phyloP scores from a whole-genome alignment of 2,113 vertebrate genomes.

The Micronycteris hirsuta region DNA sequence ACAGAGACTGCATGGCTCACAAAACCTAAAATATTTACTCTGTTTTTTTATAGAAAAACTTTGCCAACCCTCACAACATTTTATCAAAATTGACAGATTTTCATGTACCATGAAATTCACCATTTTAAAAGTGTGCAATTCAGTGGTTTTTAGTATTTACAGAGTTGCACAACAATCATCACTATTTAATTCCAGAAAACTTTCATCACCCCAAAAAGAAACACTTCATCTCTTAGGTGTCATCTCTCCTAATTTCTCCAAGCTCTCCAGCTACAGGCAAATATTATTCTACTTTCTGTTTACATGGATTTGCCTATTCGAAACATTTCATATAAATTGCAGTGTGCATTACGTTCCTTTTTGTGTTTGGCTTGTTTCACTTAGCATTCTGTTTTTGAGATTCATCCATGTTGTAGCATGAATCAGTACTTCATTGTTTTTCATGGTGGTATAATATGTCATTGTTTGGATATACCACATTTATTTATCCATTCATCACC shows the following conservation, averaged over 20 bases:
- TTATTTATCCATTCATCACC: constrained; percentile 19
- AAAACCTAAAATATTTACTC: background rate
- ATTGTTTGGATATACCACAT: background rate
- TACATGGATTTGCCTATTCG: background rate
- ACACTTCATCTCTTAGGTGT: background rate
- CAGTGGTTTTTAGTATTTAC: background rate
- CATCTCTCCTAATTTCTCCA: background rate
- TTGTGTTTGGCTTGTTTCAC: background rate
- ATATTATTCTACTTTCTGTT: background rate
- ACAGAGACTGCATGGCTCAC: background rate
- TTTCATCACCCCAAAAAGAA: constrained; percentile 8
- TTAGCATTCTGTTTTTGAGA: background rate
- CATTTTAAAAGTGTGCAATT: background rate
- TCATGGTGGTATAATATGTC: background rate
- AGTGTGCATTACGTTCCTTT: background rate
- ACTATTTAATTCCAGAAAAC: background rate
- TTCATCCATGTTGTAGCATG: background rate
- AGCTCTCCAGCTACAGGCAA: background rate
- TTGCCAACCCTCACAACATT: background rate
- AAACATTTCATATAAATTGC: background rate
- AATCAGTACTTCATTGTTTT: background rate
- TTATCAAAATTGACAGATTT: background rate
- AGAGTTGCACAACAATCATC: background rate
- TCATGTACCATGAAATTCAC: background rate
- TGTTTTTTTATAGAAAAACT: background rate